phyloP scores from a whole-genome alignment of 2,797 vertebrate species.

The Melanotaenia trifasciata region DNA sequence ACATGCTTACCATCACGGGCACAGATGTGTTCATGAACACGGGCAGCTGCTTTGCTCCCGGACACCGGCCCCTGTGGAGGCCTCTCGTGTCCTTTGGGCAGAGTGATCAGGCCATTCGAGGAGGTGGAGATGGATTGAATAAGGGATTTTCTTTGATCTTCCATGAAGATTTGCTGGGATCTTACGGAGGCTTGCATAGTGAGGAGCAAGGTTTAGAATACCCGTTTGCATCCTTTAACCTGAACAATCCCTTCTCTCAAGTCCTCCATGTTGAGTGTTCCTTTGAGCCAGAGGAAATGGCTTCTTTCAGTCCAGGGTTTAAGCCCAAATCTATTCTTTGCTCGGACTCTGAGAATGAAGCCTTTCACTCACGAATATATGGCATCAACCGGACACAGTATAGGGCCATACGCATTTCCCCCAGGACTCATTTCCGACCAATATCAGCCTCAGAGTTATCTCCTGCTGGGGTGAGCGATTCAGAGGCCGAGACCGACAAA shows the following conservation, averaged over 20 bases:
- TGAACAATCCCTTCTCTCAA: constrained; percentile 98
- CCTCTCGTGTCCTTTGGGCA: constrained; percentile 94
- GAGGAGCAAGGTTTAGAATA: constrained; percentile 95
- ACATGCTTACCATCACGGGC: constrained; percentile 95
- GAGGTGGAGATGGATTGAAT: constrained; percentile 90
- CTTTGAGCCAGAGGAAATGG: constrained; percentile 97
- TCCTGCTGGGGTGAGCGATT: constrained; percentile 94
- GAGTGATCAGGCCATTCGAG: constrained; percentile 87
- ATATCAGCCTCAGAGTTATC: constrained; percentile 98
- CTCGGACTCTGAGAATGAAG: constrained; percentile 94
- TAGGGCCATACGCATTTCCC: constrained; percentile 98
- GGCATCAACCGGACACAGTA: constrained; percentile 96
- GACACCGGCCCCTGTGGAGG: constrained; percentile 95
- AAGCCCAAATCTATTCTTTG: constrained; percentile 98
- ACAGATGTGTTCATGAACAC: constrained; percentile 97
- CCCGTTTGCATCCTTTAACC: constrained; percentile 95
- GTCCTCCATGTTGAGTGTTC: constrained; percentile 99
- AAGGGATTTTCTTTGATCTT: constrained; percentile 99
- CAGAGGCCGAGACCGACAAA: constrained; percentile 97
- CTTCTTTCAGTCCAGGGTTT: constrained; percentile 95
- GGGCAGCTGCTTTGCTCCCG: constrained; percentile 93
- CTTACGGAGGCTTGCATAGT: constrained; percentile 91
- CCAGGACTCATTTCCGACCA: constrained; percentile 98
- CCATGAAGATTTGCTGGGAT: constrained; percentile 98
- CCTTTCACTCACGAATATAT: constrained; percentile 91